These are phyloP conservation scores for Neodiprion fabricii DNA, from an alignment of 1,140 invertebrate genomes.

Conservation along the genomic window DNA sequence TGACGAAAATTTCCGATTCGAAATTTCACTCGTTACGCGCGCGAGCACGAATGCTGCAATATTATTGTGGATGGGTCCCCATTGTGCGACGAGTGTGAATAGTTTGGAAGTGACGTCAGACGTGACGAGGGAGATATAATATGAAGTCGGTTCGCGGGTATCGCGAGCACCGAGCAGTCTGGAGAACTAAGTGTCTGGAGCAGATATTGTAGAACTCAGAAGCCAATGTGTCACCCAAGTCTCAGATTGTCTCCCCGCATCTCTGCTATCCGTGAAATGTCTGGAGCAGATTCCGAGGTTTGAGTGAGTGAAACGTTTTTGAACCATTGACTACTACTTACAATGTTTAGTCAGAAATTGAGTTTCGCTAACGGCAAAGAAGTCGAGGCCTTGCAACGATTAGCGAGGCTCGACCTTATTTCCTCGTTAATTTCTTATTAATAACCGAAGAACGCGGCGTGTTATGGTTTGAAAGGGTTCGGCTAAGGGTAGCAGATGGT, in stretches of 20 bases:
- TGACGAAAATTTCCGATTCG: no score
- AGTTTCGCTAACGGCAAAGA: no score
- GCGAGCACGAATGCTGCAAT: background rate
- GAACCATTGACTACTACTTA: no score
- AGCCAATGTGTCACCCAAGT: constrained; percentile 38
- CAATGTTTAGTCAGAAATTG: no score
- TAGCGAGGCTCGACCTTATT: no score
- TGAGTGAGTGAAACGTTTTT: background rate
- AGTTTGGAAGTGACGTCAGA: constrained; percentile 40
- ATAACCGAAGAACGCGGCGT: no score
- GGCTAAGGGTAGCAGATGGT: no score
- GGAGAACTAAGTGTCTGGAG: constrained; percentile 7
- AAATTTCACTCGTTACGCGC: no score
- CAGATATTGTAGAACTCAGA: constrained; percentile 41
- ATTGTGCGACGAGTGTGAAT: background rate
- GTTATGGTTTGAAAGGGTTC: no score
- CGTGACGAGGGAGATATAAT: constrained; percentile 40
- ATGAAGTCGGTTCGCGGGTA: background rate
- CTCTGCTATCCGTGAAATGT: constrained; percentile 30
- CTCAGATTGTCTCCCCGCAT: constrained; percentile 28
- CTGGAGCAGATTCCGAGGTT: constrained; percentile 30
- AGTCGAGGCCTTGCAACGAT: no score
- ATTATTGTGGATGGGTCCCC: background rate
- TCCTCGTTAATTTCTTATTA: no score
- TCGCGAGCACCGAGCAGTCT: background rate